phyloP scores from a whole-genome alignment of 2,113 vertebrate genomes.

The Emydura subglobosa region DNA sequence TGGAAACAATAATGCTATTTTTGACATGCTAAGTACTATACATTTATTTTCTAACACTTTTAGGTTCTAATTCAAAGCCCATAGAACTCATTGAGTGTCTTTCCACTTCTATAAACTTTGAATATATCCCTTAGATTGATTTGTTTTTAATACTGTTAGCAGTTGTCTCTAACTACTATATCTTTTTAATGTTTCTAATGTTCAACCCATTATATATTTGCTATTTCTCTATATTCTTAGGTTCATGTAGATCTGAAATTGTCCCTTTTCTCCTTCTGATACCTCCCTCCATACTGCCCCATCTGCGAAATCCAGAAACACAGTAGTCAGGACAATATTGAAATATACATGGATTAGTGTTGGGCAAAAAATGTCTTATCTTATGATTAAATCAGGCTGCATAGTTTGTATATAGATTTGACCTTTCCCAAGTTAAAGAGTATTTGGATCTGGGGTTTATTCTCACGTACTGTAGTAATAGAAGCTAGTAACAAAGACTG shows the following conservation, averaged over 20 bases:
- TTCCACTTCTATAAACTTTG: not conserved
- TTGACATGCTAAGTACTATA: not conserved
- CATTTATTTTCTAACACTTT: accelerated
- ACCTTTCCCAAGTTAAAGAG: not conserved
- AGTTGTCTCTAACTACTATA: not conserved
- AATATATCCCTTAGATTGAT: not conserved
- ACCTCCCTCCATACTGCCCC: accelerated
- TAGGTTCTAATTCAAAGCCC: not conserved
- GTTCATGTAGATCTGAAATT: not conserved
- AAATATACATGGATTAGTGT: accelerated
- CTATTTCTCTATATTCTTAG: not conserved
- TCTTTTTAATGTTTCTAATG: not conserved
- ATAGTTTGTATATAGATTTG: not conserved
- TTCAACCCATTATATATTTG: not conserved
- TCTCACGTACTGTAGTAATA: too few species aligned
- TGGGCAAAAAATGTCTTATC: not conserved
- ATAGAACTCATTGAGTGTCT: not conserved
- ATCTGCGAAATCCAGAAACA: not conserved
- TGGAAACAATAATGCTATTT: too few species aligned
- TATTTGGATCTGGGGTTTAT: not conserved
- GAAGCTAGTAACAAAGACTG: too few species aligned
- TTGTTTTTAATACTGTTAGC: not conserved
- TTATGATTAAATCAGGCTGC: not conserved
- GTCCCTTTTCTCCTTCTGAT: not conserved
- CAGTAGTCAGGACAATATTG: not conserved